Evolutionary conservation across 2,888 invertebrate species (phyloP), one percentile per base, ranked within the genome.

Genomic region (Quadriops clusia): DNA sequence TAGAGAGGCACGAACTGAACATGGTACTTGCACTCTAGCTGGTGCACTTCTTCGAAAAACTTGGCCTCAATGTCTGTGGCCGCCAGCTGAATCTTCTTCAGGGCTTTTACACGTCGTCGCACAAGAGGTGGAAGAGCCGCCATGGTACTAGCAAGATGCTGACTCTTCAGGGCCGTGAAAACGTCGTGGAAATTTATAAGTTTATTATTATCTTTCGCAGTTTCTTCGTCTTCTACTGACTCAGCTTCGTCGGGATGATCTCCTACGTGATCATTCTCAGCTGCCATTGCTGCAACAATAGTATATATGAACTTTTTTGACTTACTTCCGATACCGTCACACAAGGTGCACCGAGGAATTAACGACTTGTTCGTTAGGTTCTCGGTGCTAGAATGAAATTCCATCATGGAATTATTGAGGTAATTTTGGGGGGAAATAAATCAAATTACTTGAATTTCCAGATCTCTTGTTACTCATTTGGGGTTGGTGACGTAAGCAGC

Each of bases 11-110:
- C 70, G 60, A 85, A 90, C 43, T 79, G 62, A 44, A 75, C 72
- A 51, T 85, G 81, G 58, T 89, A 94, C 61, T 85, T 83, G 65
- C 83, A 82, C 64, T 98, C 97, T 29, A 98, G 68, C 12, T 77
- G 76, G 55, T 95, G 94, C 21, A 98, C 85, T 53, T 93, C 90
- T 50, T 81, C 77, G 61, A 93, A 95, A 64, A 97, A 93, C 53
- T 89, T 77, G 1, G 87, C 81, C 61, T 44, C 44, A 17, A 44
- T 36, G 50, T 86, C 75, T 4, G 84, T 82, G 26, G 81, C 76
- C 47, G 84, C 77, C 47, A 85, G 67, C 60, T 94, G 93, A 2
- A 93, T 60, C 42, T 85, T 79, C 55, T 93, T 87, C 32, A 94
- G 64, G 1, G 86, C 82, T 51, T 85, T 79, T 42, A 91, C 68